Percentiles rank a stretch among this genome's conserved stretches.
These are phyloP conservation scores for Synanthedon vespiformis DNA, from an alignment of 2,888 invertebrate genomes.

Conservation along the genomic window DNA sequence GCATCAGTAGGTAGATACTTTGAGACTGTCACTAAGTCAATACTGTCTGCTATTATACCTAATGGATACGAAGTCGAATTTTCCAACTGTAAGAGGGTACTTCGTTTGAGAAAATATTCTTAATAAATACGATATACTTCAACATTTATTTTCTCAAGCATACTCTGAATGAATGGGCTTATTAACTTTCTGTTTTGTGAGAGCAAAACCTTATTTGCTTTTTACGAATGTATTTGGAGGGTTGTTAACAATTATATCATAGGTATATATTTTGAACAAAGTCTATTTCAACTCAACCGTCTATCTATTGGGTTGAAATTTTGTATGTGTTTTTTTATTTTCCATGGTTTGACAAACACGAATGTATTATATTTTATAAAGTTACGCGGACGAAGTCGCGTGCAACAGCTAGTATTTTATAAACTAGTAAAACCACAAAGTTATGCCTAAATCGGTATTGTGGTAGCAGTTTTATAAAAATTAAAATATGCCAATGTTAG, in stretches of 20 bases:
- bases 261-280: no score
- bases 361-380: no score
- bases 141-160: slow-evolving; percentile 1
- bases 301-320: no score
- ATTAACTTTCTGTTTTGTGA: slow-evolving; percentile 5
- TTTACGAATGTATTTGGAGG: not conserved
- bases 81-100: not conserved
- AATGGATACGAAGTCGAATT: not conserved
- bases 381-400: no score
- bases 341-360: no score
- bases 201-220: slow-evolving; percentile 2
- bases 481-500: slow-evolving; percentile 3
- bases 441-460: not conserved
- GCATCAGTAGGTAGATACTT: not conserved
- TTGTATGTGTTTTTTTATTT: no score
- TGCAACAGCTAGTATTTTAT: no score
- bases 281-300: no score
- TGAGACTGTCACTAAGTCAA: not conserved
- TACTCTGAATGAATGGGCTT: not conserved
- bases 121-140: not conserved
- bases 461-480: slow-evolving; percentile 1
- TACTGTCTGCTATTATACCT: not conserved
- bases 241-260: not conserved
- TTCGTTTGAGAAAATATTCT: not conserved
- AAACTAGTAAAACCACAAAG: not conserved